Percentiles rank a stretch among this genome's conserved stretches.
These are phyloP conservation scores for Plebejus argus DNA, from an alignment of 2,888 invertebrate species.

Conservation along the genomic window DNA sequence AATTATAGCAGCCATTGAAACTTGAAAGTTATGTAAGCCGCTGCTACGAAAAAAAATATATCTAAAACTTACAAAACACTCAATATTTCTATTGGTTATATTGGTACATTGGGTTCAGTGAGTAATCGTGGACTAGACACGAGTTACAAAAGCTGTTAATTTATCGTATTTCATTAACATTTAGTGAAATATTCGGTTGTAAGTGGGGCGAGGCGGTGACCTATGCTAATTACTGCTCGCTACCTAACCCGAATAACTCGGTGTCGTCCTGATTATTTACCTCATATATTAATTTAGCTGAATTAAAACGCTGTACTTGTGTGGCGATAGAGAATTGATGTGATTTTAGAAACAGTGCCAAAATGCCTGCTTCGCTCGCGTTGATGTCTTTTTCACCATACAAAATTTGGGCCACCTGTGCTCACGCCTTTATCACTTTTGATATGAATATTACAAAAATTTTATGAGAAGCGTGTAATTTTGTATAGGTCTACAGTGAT, in stretches of 20 bases:
- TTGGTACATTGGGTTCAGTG: background rate
- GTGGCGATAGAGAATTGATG: background rate
- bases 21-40: background rate
- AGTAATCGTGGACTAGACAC: constrained; percentile 23
- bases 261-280: constrained; percentile 21
- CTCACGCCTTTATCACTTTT: background rate
- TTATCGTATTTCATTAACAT: constrained; percentile 30
- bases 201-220: constrained; percentile 45
- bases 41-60: background rate
- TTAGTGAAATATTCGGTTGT: constrained; percentile 34
- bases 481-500: too few relatives aligned
- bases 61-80: background rate
- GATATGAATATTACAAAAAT: background rate
- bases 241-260: constrained; percentile 36
- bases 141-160: constrained; percentile 25
- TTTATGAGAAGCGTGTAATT: too few relatives aligned
- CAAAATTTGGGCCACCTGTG: background rate
- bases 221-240: constrained; percentile 47
- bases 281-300: background rate
- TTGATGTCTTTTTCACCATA: background rate
- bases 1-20: background rate
- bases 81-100: background rate
- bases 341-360: background rate
- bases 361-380: background rate
- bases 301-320: background rate